These are phyloP conservation scores for Pipistrellus nathusii DNA, from an alignment of 2,797 vertebrate species.

Conservation along the genomic window DNA sequence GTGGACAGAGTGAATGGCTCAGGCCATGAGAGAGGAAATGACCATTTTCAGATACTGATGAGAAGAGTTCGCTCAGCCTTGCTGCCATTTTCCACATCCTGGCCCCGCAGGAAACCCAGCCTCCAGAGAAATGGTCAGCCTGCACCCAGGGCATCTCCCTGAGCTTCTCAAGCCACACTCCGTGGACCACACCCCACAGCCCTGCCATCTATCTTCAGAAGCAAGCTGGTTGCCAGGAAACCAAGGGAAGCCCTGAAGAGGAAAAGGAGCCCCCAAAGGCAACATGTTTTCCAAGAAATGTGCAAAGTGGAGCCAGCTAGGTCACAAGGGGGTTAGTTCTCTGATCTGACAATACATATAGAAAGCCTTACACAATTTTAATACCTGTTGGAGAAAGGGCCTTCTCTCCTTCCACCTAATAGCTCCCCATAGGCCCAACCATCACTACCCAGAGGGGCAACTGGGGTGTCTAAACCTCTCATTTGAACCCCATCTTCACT, in stretches of 20 bases:
- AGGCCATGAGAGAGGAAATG: constrained; percentile 3
- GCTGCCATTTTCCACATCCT: neutral
- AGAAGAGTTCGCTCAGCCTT: neutral
- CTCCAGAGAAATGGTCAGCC: neutral
- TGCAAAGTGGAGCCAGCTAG: neutral
- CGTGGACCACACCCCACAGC: neutral
- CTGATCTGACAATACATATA: neutral
- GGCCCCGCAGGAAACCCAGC: neutral
- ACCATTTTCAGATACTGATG: neutral
- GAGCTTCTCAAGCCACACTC: neutral
- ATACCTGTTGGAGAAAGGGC: neutral
- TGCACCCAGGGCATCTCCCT: neutral
- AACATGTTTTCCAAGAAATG: neutral
- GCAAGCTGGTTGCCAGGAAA: constrained; percentile 12
- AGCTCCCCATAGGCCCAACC: neutral
- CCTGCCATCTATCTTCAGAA: neutral
- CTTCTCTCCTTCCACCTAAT: neutral
- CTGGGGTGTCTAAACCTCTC: accelerated
- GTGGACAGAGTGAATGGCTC: neutral
- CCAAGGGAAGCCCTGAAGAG: neutral
- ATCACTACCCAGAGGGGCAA: neutral
- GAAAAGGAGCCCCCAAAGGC: neutral
- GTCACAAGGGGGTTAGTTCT: neutral
- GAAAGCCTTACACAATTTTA: neutral
- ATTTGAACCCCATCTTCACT: neutral